These are phyloP conservation scores for Bombus superbus DNA, from an alignment of 1,140 invertebrate species.

Conservation along the genomic window DNA sequence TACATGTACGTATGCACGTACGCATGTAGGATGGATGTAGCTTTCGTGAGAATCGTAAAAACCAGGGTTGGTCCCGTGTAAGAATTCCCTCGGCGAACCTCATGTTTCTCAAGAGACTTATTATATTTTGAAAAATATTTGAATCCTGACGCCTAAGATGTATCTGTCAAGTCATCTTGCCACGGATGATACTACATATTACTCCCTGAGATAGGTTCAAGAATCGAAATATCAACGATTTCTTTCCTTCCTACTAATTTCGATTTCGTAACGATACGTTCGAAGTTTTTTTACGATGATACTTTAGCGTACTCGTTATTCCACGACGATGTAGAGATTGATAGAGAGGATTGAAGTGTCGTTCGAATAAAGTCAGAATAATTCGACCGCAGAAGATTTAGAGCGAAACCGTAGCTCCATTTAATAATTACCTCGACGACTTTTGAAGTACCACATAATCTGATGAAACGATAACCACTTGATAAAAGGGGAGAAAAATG, in stretches of 20 bases:
- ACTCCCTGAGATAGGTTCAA: neutral
- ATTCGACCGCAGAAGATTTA: constrained; percentile 52
- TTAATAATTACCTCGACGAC: constrained; percentile 72
- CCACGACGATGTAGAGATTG: too few species aligned
- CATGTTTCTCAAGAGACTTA: constrained; percentile 45
- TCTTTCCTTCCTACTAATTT: too few species aligned
- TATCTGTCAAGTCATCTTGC: neutral
- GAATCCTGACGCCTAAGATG: neutral
- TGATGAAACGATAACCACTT: constrained; percentile 60
- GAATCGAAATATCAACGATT: neutral
- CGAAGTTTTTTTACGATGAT: too few species aligned
- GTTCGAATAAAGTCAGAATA: neutral
- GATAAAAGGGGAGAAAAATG: constrained; percentile 9
- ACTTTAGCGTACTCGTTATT: too few species aligned
- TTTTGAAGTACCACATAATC: constrained; percentile 67
- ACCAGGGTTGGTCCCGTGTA: constrained; percentile 7
- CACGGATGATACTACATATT: neutral
- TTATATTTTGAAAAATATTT: constrained; percentile 47
- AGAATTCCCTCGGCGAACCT: constrained; percentile 23
- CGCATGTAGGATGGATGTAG: constrained; percentile 8
- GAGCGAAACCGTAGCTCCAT: constrained; percentile 55
- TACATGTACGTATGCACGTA: neutral
- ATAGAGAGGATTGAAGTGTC: neutral
- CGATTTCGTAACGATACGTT: too few species aligned
- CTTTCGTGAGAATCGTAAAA: constrained; percentile 42